Percentiles rank a stretch among this genome's conserved stretches.
phyloP scores from a whole-genome alignment of 1,140 invertebrate genomes.

The Drosophila tropicalis region DNA sequence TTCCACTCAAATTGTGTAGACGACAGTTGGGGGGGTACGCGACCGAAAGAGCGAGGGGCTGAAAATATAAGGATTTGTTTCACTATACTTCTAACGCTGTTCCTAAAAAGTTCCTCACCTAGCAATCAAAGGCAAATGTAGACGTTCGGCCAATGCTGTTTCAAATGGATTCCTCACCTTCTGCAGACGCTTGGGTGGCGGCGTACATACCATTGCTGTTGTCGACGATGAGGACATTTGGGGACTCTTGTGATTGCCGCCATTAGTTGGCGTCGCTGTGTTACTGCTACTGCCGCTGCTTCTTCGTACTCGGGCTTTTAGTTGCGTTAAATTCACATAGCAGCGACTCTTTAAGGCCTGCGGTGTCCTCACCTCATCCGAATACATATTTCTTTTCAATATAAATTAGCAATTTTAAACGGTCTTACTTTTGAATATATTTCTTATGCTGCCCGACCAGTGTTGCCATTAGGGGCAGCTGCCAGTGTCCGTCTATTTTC shows the following conservation, averaged over 20 bases:
- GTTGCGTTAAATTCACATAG: constrained; percentile 45
- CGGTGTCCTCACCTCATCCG: constrained; percentile 64
- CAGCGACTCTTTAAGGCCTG: constrained; percentile 60
- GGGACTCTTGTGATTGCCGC: constrained; percentile 68
- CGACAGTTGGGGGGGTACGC: constrained; percentile 77
- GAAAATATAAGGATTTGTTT: not conserved
- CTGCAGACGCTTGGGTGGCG: constrained; percentile 74
- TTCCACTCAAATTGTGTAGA: constrained; percentile 85
- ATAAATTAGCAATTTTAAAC: constrained; percentile 27
- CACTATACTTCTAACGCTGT: not conserved
- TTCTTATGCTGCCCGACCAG: constrained; percentile 14
- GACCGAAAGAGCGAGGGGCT: constrained; percentile 78
- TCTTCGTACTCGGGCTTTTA: constrained; percentile 45
- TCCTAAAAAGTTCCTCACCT: constrained; percentile 57
- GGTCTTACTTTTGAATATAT: constrained; percentile 28
- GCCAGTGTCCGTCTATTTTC: constrained; percentile 43
- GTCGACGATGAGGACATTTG: constrained; percentile 38
- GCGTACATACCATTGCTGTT: constrained; percentile 56
- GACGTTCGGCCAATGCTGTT: constrained; percentile 62
- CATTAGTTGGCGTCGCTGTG: constrained; percentile 62
- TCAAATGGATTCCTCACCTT: constrained; percentile 80
- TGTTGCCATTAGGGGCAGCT: constrained; percentile 36
- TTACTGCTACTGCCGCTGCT: constrained; percentile 30
- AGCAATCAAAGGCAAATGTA: constrained; percentile 79
- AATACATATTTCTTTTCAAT: constrained; percentile 51